Evolutionary conservation across 2,888 invertebrate species (phyloP).

Genomic region (Epirrhoe tristata): DNA sequence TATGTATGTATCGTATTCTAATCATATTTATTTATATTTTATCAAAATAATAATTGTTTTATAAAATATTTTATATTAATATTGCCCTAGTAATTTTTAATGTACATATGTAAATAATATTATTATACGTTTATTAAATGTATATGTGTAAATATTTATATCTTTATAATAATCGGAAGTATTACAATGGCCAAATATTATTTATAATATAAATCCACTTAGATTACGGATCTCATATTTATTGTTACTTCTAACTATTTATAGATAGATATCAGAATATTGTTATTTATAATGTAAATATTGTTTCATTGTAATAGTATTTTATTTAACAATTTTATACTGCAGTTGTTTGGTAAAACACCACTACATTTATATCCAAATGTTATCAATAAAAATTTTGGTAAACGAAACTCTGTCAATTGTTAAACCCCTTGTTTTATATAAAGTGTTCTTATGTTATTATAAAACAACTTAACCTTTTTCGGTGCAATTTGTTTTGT

Average conservation of each 20-base stretch:
- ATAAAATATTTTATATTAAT: conserved; percentile 22
- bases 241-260: conserved; percentile 46
- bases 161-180: conserved; percentile 51
- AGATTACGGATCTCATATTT: conserved; percentile 65
- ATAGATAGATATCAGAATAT: conserved; percentile 43
- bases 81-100: conserved; percentile 20
- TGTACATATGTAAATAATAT: conserved; percentile 62
- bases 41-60: conserved; percentile 4
- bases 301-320: conserved; percentile 45
- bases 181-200: conserved; percentile 55
- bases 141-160: conserved; percentile 48
- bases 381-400: conserved; percentile 75
- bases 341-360: conserved; percentile 48
- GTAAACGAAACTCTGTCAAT: conserved; percentile 55
- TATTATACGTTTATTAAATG: conserved; percentile 66
- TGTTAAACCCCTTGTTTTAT: neutral
- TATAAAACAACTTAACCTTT: too few species aligned
- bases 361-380: conserved; percentile 63
- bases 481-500: too few species aligned
- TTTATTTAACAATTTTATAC: conserved; percentile 45
- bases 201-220: conserved; percentile 52
- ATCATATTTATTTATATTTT: neutral
- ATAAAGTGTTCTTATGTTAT: too few species aligned
- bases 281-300: conserved; percentile 63
- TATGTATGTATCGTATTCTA: neutral